phyloP scores from a whole-genome alignment of 2,797 vertebrate species.

The Echeneis naucrates region DNA sequence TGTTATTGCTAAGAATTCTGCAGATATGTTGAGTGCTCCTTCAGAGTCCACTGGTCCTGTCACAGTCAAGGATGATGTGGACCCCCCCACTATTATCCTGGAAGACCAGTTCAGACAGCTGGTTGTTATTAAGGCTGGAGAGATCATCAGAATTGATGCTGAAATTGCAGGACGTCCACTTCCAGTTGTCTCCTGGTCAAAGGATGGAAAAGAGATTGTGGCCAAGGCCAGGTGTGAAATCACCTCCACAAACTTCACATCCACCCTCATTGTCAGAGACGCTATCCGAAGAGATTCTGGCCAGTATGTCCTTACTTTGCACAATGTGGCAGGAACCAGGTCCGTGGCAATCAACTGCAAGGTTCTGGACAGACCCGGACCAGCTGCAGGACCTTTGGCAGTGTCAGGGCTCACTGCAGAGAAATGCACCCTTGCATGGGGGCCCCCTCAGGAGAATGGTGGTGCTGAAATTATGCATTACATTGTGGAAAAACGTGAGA shows the following conservation, averaged over 20 bases:
- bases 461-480: constrained; percentile 96
- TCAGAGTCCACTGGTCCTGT: constrained; percentile 94
- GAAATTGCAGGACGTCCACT: constrained; percentile 93
- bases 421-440: constrained; percentile 95
- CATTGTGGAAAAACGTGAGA: constrained; percentile 98
- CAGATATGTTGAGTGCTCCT: constrained; percentile 91
- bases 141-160: constrained; percentile 93
- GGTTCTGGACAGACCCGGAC: constrained; percentile 96
- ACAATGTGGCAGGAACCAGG: constrained; percentile 96
- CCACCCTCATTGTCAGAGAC: constrained; percentile 91
- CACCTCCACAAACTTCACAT: constrained; percentile 88
- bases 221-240: constrained; percentile 96
- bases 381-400: constrained; percentile 92
- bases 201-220: constrained; percentile 94
- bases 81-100: constrained; percentile 94
- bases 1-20: constrained; percentile 95
- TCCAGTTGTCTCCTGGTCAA: constrained; percentile 95
- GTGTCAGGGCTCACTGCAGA: constrained; percentile 92
- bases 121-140: constrained; percentile 94
- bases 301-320: constrained; percentile 93
- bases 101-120: constrained; percentile 93
- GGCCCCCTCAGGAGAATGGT: constrained; percentile 95
- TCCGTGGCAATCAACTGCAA: constrained; percentile 94
- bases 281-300: constrained; percentile 94
- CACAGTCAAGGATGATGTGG: constrained; percentile 96